Base-by-base conservation (phyloP, 92 coral and sea anemone genomes). In the Actinostola sp. region DNA sequence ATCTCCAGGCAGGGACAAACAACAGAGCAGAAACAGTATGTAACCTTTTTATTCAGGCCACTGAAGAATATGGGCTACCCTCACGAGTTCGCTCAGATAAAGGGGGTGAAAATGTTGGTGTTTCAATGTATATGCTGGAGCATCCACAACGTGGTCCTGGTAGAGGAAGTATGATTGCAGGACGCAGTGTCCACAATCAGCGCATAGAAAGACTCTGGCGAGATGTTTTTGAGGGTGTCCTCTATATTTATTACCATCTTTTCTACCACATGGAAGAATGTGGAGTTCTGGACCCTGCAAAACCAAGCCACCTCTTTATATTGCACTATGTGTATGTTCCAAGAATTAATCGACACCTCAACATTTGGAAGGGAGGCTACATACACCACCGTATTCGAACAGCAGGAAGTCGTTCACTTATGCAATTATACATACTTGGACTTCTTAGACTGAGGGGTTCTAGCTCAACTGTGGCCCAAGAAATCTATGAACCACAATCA, bases 351-450 rank as follows among this genome's bases (percentile, higher is more conserved):
- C 27, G 78, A 50, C 80, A 80, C 62, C 41, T 86, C 45, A 59
- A 50, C 24, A 56, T 52, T 46, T 78, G 81, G 85, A 85, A 63
- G 55, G 34, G 70, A 30, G 90, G 85, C 19, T 79, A 67, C 63
- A 44, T 79, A 27, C 66, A 35, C 44, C 76, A 79, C 46, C 50
- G 61, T n/a, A 73, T 85, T 57, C 78, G 90, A 45, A 85, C 90
- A 43, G 90, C 79, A 34, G 85, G 85, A 46, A 78, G 81, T 63
- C 68, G 49, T 58, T 66, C 82, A 28, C 82, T 78, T 14, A 79
- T 67, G 78, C 85, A 79, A 24, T 41, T 85, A 54, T 85, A 66
- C 53, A 77, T 78, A 49, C 57, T 77, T n/a, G 89, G 84, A 33
- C 83, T 84, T 41, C 84, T 84, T 14, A 53, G 67, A 31, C 52